A percentile compares a stretch with the other conserved stretches of the same genome.
Conservation (phyloP, 2,797 vertebrate species). For the Lindbergichthys nudifrons region DNA sequence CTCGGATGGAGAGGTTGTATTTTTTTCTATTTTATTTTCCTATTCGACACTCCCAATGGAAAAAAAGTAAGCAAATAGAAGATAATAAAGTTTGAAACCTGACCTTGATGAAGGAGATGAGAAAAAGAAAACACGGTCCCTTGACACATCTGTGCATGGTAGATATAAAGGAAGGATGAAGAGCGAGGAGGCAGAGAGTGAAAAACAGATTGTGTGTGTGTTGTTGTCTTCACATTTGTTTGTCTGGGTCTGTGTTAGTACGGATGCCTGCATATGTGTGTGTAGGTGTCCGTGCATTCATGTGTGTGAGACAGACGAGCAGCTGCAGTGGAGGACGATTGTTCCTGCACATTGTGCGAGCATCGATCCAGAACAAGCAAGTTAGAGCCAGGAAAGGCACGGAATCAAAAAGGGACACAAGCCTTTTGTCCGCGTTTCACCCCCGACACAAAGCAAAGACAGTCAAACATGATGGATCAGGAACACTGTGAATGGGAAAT, state of each 20-base stretch:
- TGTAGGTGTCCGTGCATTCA: constrained; percentile 8
- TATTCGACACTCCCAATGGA: constrained; percentile 40
- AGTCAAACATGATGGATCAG: constrained; percentile 28
- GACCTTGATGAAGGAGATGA: constrained; percentile 71
- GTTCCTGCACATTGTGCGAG: constrained; percentile 53
- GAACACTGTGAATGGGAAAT: neutral
- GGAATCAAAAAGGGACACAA: constrained; percentile 25
- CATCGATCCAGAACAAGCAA: constrained; percentile 68
- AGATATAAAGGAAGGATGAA: constrained; percentile 40
- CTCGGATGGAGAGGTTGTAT: constrained; percentile 33
- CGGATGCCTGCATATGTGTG: neutral
- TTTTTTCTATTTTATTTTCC: neutral
- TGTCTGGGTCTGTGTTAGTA: constrained; percentile 16
- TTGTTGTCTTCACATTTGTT: constrained; percentile 29
- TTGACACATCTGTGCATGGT: constrained; percentile 46
- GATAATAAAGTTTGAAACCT: constrained; percentile 62
- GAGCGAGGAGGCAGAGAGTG: constrained; percentile 23
- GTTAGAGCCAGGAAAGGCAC: constrained; percentile 25
- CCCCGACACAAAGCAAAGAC: constrained; percentile 21
- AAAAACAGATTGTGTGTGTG: constrained; percentile 18
- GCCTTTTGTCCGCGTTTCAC: constrained; percentile 40
- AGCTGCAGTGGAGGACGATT: constrained; percentile 37
- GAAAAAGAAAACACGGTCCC: constrained; percentile 42
- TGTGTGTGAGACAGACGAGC: constrained; percentile 30
- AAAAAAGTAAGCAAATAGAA: constrained; percentile 52